Base-by-base conservation (phyloP, 2,797 vertebrate species). In the Chromis chromis region DNA sequence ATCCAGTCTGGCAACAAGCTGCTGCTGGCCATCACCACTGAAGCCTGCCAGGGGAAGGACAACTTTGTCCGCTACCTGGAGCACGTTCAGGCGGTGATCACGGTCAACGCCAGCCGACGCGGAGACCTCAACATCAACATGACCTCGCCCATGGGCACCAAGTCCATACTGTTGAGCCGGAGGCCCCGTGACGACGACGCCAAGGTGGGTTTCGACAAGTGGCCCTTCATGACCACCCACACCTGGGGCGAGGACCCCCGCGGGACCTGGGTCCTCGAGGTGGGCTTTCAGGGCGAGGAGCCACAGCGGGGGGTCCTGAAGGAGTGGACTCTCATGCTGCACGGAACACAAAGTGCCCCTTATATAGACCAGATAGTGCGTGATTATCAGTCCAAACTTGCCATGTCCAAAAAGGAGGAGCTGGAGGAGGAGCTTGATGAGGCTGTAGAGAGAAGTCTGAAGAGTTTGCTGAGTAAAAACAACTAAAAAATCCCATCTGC, bases 201-300 rank as follows among this genome's bases (percentile, higher is more conserved):
- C 89, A 98, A 98, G 86, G 98, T 99, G 91, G 98, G 98, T 86
- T 99, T 99, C 68, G 98, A 99, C 94, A 99, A 99, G 84, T 99
- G 98, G 98, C 98, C 98, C 89, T 99, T 99, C 93, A 99, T 99
- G 98, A 99, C 98, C 73, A 98, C 96, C 25, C 98, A 99, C 90
- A 97, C 97, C 6, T 99, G 98, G 98, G 98, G 98, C n/a, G 98
- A 99, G 92, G 98, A 99, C 55, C 98, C 98, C 24, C 94, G 97
- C 21, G 98, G 98, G 70, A 96, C 94, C 87, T 99, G 98, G 98
- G 93, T 95, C 69, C 94, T 99, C 61, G 98, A 99, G 91, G 93
- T 97, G 60, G 96, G 97, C 42, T 99, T 99, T 90, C 93, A 94
- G 0, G 96, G 96, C 10, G 94, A 94, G 0, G 71, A 93, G 50